Evolutionary conservation across 2,888 invertebrate genomes (phyloP).

Genomic region (Clitarchus hookeri): DNA sequence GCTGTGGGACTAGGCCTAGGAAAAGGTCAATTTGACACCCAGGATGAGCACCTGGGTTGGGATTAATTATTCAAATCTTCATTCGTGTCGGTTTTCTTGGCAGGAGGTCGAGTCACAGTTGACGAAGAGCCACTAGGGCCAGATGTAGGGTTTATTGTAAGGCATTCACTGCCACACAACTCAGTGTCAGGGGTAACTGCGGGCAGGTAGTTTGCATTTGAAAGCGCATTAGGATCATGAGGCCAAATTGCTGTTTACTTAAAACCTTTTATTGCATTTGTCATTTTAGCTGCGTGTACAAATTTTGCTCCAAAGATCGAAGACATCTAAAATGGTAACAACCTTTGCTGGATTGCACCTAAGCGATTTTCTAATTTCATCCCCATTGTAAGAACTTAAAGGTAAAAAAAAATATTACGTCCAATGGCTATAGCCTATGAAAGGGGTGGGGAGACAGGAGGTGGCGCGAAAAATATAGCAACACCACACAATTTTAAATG

Average conservation of each 20-base stretch:
- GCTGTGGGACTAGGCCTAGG: too few species aligned
- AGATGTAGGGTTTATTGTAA: not conserved
- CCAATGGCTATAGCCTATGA: constrained; percentile 26
- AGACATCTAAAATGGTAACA: constrained; percentile 39
- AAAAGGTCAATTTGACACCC: not conserved
- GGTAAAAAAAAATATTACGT: constrained; percentile 44
- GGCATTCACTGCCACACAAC: not conserved
- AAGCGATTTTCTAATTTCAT: constrained; percentile 42
- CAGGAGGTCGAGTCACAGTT: not conserved
- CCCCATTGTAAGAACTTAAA: constrained; percentile 43
- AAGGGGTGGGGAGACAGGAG: too few species aligned
- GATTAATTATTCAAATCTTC: not conserved
- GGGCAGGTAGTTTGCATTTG: too few species aligned
- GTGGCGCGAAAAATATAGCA: too few species aligned
- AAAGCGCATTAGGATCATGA: too few species aligned
- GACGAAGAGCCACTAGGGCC: not conserved
- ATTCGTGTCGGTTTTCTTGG: not conserved
- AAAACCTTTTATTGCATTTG: constrained; percentile 40
- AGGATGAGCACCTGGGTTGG: not conserved
- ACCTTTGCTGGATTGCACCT: constrained; percentile 33
- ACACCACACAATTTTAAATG: too few species aligned
- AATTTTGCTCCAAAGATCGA: constrained; percentile 42
- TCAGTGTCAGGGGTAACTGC: not conserved
- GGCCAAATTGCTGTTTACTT: constrained; percentile 38
- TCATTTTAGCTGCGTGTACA: constrained; percentile 40